Base-by-base conservation (phyloP, 2,888 invertebrate genomes). In the Scaptomyza reducta region DNA sequence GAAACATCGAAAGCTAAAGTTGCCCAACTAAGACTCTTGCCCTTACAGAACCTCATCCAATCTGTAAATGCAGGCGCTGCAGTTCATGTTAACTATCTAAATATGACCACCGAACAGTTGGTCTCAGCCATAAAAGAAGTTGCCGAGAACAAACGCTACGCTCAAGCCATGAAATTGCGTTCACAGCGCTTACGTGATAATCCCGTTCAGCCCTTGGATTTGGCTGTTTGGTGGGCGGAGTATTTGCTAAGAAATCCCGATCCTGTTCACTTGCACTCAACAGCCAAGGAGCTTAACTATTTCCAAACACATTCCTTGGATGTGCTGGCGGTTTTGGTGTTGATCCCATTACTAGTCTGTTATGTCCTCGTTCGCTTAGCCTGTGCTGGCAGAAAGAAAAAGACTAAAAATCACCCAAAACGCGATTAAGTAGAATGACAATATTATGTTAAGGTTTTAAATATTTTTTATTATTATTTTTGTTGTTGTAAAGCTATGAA, bases 181-280 rank as follows among this genome's bases (percentile, higher is more conserved):
- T 74, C 74, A 2, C 25, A 31, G 1, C 66, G 70, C 1, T 59
- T 74, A 2, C 55, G 70, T 0, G 59, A 66, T 40, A 70, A 60
- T 46, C 63, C 67, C 3, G 44, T 66, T 7, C 49, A 47, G 7
- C 72, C 76, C 2, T 25, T 77, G 7, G 68, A 76, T 0, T 50
- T 65, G 16, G 57, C 73, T 13, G 61, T 72, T 7, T 78, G 80
- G 78, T 77, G 74, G 65, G 68, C 62, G 6, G 74, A 80, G 35
- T 61, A 78, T 35, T 27, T 77, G 18, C 16, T 74, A 10, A 53
- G 57, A 0, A 25, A 68, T 11, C 71, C 77, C 3, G 41, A 69
- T 38, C 63, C 55, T 6, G 64, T 40, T 3, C 72, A 77, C 54
- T n/a, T 80, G 9, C 47, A 69, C 7, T 68, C 70, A 0, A 33